Conservation (phyloP, 2,797 vertebrate genomes). For the Pangasius larnaudii region DNA sequence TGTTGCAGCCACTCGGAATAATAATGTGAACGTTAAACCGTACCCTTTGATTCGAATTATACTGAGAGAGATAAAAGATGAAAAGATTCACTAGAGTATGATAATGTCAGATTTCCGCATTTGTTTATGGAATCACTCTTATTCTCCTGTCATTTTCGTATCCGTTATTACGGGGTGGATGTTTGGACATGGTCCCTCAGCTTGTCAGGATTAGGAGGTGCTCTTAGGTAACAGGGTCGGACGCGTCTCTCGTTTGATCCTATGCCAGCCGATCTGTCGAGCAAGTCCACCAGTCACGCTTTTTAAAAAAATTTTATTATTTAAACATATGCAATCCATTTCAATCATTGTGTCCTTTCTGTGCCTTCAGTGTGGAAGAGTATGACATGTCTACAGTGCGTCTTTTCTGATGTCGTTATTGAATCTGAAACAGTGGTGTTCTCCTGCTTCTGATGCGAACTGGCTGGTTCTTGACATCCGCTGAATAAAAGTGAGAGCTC, state of each 20-base stretch:
- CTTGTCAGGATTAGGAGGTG: slow-evolving; percentile 36
- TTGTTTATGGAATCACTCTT: background rate
- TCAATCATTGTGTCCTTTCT: slow-evolving; percentile 25
- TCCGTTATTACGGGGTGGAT: background rate
- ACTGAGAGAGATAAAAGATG: background rate
- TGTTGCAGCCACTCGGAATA: background rate
- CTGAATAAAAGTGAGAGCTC: slow-evolving; percentile 23
- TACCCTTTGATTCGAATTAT: background rate
- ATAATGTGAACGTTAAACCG: background rate
- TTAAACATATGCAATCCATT: slow-evolving; percentile 56
- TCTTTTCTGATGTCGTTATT: slow-evolving; percentile 64
- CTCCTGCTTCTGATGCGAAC: background rate
- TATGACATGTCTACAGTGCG: slow-evolving; percentile 37
- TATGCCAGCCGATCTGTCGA: slow-evolving; percentile 36
- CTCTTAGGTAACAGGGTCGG: slow-evolving; percentile 32
- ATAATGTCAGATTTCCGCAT: background rate
- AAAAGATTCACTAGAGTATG: background rate
- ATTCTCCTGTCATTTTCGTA: slow-evolving; percentile 3
- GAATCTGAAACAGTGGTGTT: slow-evolving; percentile 57
- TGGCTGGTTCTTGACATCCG: slow-evolving; percentile 40
- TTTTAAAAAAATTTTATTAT: background rate
- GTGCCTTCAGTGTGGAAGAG: background rate
- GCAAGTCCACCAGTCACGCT: slow-evolving; percentile 10
- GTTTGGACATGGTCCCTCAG: slow-evolving; percentile 16
- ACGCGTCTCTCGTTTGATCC: slow-evolving; percentile 40